Base-by-base conservation (phyloP, 2,113 vertebrate genomes). In the Odontophorus gujanensis region DNA sequence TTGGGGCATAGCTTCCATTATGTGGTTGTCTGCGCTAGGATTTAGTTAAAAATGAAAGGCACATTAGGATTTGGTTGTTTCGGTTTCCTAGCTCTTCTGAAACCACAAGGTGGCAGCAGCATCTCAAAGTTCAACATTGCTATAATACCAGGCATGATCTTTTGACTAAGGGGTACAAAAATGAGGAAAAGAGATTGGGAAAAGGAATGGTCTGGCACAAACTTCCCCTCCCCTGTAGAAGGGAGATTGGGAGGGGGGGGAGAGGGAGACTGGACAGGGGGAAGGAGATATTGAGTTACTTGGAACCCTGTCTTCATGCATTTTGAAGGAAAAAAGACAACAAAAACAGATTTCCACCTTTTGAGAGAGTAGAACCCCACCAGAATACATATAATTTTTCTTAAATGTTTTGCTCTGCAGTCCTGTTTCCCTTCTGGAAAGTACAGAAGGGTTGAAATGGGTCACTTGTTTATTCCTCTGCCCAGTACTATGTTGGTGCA, bases 61-160 rank as follows among this genome's bases (percentile, higher is more conserved):
- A 7, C 4, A 5, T 14, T 12, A 32, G 32, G 11, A 21, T 43
- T 21, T 32, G 59, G 4, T 11, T 4, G 2, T 50, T 59, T 47
- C 53, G 3, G 6, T 19, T 47, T 5, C 3, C 8, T 17, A 2
- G 20, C 3, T 11, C 5, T 6, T 3, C 0, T 9, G 26, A 9
- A 16, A 47, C 92, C 96, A 34, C 17, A 14, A 28, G 95, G 57
- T 30, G 96, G 94, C 96, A 88, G 88, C 79, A 85, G 61, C 75
- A 67, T 32, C 13, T 21, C 36, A 7, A 5, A 57, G 5, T 66
- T 50, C 30, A 26, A 16, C 14, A 3, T 22, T 25, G 9, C 18
- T 13, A 0, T 22, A 7, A 20, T 36, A 0, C 2, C 38, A 11
- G 8, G 18, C n/a, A 7, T 6, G 17, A 20, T 5, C 8, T 3